Conservation (phyloP, 2,797 vertebrate species). For the Emys orbicularis region DNA sequence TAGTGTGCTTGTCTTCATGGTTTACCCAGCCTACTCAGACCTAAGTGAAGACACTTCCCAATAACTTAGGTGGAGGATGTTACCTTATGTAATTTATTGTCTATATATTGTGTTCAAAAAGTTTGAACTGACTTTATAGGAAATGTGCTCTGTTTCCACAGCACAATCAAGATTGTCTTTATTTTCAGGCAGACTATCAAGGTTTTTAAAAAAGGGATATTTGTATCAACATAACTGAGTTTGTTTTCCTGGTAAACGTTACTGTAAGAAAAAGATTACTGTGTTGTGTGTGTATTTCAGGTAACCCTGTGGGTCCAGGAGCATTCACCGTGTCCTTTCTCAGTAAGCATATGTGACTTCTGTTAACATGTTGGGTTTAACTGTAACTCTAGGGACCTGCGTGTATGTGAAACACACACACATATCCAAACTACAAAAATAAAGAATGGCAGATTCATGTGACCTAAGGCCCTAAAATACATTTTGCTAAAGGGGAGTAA, state of each 20-base stretch:
- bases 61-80: conserved; percentile 4
- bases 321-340: conserved; percentile 45
- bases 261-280: conserved; percentile 20
- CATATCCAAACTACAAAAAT: neutral
- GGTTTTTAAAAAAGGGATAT: neutral
- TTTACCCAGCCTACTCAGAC: neutral
- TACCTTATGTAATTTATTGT: conserved; percentile 49
- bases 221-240: conserved; percentile 45
- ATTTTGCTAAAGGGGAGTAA: neutral
- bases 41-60: neutral
- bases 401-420: neutral
- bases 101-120: neutral
- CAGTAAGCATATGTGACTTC: conserved; percentile 21
- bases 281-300: conserved; percentile 27
- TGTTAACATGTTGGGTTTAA: conserved; percentile 54
- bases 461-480: neutral
- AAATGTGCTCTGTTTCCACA: conserved; percentile 33
- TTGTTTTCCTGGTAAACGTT: conserved; percentile 55
- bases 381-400: conserved; percentile 3
- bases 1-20: neutral
- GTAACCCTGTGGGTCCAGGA: conserved; percentile 12
- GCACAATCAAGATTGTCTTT: conserved; percentile 53
- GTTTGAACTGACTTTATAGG: neutral
- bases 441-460: neutral
- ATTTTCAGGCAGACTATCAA: conserved; percentile 52